Percentiles rank a stretch among this genome's conserved stretches.
These are phyloP conservation scores for Acanthosepion lycidas DNA, from an alignment of 2,888 invertebrate genomes.

Conservation along the genomic window DNA sequence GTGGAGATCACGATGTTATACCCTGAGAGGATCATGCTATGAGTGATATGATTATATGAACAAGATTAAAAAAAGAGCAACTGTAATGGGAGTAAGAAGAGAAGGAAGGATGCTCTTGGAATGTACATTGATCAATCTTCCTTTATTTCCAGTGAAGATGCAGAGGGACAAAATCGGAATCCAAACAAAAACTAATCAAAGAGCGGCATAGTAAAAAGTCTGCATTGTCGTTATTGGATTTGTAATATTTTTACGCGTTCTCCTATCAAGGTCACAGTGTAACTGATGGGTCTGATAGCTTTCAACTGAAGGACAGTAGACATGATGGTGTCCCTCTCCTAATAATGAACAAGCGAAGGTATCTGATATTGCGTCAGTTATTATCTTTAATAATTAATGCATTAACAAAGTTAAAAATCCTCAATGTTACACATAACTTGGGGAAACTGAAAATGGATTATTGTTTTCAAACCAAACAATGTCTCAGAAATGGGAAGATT, in stretches of 20 bases:
- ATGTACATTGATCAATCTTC: background rate
- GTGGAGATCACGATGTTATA: background rate
- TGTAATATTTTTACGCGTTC: background rate
- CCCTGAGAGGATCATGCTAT: slow-evolving; percentile 2
- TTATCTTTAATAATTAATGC: background rate
- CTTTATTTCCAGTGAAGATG: background rate
- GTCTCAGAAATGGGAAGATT: too few relatives aligned
- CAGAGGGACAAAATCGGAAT: background rate
- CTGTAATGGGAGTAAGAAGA: background rate
- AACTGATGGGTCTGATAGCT: background rate
- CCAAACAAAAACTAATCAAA: background rate
- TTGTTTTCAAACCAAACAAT: too few relatives aligned
- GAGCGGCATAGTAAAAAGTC: background rate
- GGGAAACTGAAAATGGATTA: too few relatives aligned
- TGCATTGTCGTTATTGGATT: background rate
- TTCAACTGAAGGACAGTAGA: background rate
- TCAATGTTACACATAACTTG: too few relatives aligned
- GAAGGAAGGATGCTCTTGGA: background rate
- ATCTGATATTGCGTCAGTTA: background rate
- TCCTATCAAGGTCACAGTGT: background rate
- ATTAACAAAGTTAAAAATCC: background rate
- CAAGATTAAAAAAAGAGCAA: background rate
- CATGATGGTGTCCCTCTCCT: background rate
- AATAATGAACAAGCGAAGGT: background rate
- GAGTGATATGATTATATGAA: slow-evolving; percentile 21